Base-by-base conservation (phyloP, 2,797 vertebrate genomes). In the Poliocrania exsul region DNA sequence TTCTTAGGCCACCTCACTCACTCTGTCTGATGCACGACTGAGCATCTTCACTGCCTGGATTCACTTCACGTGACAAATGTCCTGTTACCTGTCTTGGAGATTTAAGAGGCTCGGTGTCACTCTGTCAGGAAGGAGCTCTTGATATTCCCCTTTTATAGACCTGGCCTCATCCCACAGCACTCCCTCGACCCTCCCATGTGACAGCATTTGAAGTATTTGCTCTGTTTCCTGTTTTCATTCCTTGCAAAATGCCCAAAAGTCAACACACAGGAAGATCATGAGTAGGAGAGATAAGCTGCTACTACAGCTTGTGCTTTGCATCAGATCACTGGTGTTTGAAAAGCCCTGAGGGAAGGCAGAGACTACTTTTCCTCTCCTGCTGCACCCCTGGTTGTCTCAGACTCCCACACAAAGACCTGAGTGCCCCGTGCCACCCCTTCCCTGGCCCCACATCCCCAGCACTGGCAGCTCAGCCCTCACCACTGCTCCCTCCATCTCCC, bases 51-150 rank as follows among this genome's bases (percentile, higher is more conserved):
- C 21, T n/a, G 38, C 3, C 65, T 11, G 2, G 12, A 26, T 57
- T 47, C 2, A 1, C 37, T 65, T 28, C 12, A 18, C 3, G 0
- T 0, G 24, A 35, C 11, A 72, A 50, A 67, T 6, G 10, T 70
- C 62, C 62, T 20, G 24, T 17, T 66, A 49, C n/a, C 28, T 54
- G 72, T 10, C 77, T 49, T 35, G 72, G 58, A 12, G 67, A 23
- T 20, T 38, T 11, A 26, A 37, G 61, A 54, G 31, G 53, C 60
- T 79, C 47, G 56, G 50, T 26, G 29, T 49, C 78, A 35, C 37
- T 40, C 31, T 23, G 26, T 28, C 62, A 70, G 78, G 56, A 50
- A 35, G 47, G 1, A 50, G 62, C 13, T 42, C 46, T n/a, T 28
- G 67, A 79, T 70, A 40, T 16, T 56, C 40, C 54, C 28, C 25